Evolutionary conservation across 1,140 invertebrate species (phyloP).

Genomic region (Brachionus plicatilis): DNA sequence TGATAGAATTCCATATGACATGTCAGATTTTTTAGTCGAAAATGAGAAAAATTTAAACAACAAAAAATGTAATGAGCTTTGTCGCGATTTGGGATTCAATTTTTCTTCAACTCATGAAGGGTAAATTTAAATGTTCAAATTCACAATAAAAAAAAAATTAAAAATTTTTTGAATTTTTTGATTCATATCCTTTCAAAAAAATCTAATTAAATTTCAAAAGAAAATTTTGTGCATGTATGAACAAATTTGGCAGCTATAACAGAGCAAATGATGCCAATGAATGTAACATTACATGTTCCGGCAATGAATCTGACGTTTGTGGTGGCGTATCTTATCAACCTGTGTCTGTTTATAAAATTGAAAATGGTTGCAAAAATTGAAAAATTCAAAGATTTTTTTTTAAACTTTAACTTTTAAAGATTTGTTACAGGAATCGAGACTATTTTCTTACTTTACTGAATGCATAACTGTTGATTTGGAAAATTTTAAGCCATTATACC

Average conservation of each 20-base stretch:
- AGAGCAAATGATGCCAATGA: neutral
- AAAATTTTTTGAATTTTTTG: too few relatives aligned
- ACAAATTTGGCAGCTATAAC: neutral
- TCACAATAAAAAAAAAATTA: neutral
- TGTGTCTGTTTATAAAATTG: neutral
- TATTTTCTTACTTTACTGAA: neutral
- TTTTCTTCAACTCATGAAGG: slow-evolving; percentile 1
- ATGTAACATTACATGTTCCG: neutral
- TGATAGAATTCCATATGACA: neutral
- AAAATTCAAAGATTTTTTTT: neutral
- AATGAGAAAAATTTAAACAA: neutral
- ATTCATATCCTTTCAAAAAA: too few relatives aligned
- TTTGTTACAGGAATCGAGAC: neutral
- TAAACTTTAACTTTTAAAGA: neutral
- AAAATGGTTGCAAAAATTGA: neutral
- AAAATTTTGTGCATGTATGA: neutral
- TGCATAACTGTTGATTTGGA: neutral
- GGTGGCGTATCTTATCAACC: neutral
- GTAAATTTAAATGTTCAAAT: neutral
- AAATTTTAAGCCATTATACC: neutral
- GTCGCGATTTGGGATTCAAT: neutral
- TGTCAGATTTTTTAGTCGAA: neutral
- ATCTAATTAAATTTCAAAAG: neutral
- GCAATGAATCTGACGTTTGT: neutral
- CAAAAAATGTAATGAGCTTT: neutral